Percentiles rank a stretch among this genome's conserved stretches.
Evolutionary conservation across 2,888 invertebrate genomes (phyloP).

Genomic region (Dryadula phaetusa): DNA sequence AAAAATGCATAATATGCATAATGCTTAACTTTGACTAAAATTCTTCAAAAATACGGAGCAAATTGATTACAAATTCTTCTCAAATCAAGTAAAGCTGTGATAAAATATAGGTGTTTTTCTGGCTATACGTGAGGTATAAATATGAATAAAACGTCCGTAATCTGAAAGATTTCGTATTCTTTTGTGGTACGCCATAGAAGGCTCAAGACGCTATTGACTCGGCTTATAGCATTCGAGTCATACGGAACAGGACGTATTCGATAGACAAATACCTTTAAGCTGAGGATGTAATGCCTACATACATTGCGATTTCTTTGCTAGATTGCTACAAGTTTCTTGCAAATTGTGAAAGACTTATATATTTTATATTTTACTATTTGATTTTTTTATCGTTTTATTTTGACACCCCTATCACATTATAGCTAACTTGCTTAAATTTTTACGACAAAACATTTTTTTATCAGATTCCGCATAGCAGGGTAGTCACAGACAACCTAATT

Average conservation of each 20-base stretch:
- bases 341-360: not conserved
- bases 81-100: not conserved
- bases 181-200: conserved; percentile 23
- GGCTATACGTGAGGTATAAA: not conserved
- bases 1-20: no score
- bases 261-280: conserved; percentile 18
- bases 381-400: no score
- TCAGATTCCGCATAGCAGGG: no score
- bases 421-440: no score
- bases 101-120: not conserved
- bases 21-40: no score
- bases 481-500: no score
- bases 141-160: conserved; percentile 12
- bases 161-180: conserved; percentile 17
- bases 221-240: conserved; percentile 24
- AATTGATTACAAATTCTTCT: not conserved
- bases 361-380: not conserved
- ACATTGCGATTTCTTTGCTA: not conserved
- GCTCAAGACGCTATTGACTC: conserved; percentile 27
- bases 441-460: no score
- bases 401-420: no score
- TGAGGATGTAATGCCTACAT: not conserved
- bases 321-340: not conserved
- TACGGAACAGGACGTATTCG: conserved; percentile 18
- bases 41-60: not conserved